Base-by-base conservation (phyloP, 2,888 invertebrate species). In the Drosophila quinaria region DNA sequence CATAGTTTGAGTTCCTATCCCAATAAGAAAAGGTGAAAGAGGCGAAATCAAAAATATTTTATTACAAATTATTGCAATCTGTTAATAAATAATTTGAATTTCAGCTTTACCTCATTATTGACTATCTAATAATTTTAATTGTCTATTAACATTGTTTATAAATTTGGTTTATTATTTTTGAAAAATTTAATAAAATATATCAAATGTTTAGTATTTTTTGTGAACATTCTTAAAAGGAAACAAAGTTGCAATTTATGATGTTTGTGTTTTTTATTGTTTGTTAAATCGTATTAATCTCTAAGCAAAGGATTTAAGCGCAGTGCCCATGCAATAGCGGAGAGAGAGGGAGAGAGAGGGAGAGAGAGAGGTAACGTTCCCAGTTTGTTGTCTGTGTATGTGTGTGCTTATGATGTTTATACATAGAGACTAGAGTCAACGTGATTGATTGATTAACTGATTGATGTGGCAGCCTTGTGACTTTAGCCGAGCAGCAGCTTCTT, bases 401-500 rank as follows among this genome's bases (percentile, higher is more conserved):
- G 29, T 29, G 29, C 8, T 8, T 50, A 15, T 44, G 59, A 46
- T 22, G 19, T 60, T 64, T 59, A 46, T 47, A 42, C 49, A 52
- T 56, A 37, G 86, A 84, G 83, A 84, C 83, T 88, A 82, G 83
- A 86, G 65, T 62, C 55, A 69, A 42, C 62, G 29, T 31, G 33
- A 19, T 58, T 29, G 25, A 11, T 44, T 29, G 25, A n/a, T 44
- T 25, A 3, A 25, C 4, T 25, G 33, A 19, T 58, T 29, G 25
- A n/a, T 33, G 44, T 17, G 22, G 15, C 19, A 31, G 49, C 15
- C 4, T 41, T 59, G 4, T 42, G 15, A 6, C 1, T 35, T 75
- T 90, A 92, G 49, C 92, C 92, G 64, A 92, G 82, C 15, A 83
- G 65, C 62, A 92, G 70, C 79, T 92, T 92, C 78, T 92, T 92